phyloP scores from a whole-genome alignment of 2,113 vertebrate species.

The Gracilinanus agilis region DNA sequence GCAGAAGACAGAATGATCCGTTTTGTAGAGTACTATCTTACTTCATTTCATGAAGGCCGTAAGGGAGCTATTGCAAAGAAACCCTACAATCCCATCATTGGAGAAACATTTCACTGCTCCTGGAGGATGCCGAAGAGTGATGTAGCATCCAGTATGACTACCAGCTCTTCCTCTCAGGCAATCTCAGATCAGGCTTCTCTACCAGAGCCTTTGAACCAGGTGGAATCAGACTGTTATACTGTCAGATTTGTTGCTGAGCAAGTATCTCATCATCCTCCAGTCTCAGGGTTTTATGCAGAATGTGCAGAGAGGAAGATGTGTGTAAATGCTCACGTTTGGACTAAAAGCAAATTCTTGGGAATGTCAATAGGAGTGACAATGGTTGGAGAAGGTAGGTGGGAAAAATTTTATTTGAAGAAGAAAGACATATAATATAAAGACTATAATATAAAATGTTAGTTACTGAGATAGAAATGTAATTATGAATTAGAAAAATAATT shows the following conservation, averaged over 20 bases:
- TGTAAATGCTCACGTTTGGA: slow-evolving; percentile 97
- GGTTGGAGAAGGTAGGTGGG: slow-evolving; percentile 94
- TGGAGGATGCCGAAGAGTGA: slow-evolving; percentile 89
- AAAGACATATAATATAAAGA: slow-evolving; percentile 26
- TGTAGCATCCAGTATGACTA: slow-evolving; percentile 54
- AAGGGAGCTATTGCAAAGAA: slow-evolving; percentile 99
- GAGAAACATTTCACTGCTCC: slow-evolving; percentile 98
- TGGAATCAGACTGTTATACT: slow-evolving; percentile 85
- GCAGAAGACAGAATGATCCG: slow-evolving; percentile 96
- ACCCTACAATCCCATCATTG: slow-evolving; percentile 99
- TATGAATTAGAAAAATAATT: slow-evolving; percentile 28
- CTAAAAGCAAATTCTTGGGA: slow-evolving; percentile 99
- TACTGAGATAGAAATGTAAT: slow-evolving; percentile 3
- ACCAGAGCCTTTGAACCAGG: slow-evolving; percentile 66
- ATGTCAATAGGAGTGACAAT: slow-evolving; percentile 99
- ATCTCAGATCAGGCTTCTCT: slow-evolving; percentile 72
- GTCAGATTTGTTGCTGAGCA: slow-evolving; percentile 97
- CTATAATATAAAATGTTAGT: slow-evolving; percentile 15
- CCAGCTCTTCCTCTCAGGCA: slow-evolving; percentile 64
- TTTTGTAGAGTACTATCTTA: slow-evolving; percentile 99
- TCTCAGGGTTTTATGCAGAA: slow-evolving; percentile 98
- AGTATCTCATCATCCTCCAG: slow-evolving; percentile 98
- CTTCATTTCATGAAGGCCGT: slow-evolving; percentile 98
- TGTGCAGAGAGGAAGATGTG: slow-evolving; percentile 95
- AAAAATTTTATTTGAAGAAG: slow-evolving; percentile 33